Conservation (phyloP, 2,113 vertebrate species). For the Pseudolaguvia tuberculata region DNA sequence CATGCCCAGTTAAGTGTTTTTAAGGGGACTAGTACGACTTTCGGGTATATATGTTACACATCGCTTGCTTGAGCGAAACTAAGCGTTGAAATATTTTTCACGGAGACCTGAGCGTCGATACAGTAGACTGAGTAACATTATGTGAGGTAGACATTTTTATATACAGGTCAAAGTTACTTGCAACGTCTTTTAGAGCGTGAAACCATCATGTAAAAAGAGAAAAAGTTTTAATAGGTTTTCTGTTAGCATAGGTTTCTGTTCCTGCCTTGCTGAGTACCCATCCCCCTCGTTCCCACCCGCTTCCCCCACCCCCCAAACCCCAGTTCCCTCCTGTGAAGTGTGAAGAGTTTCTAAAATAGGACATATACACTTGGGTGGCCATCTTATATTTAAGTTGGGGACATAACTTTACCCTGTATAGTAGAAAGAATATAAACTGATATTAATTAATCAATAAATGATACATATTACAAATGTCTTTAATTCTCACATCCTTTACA, state of each 20-base stretch:
- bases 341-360: not conserved
- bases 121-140: not conserved
- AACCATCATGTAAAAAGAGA: not conserved
- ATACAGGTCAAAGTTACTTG: not conserved
- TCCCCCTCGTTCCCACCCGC: not conserved
- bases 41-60: not conserved
- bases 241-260: not conserved
- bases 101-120: not conserved
- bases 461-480: not conserved
- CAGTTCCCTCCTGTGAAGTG: not conserved
- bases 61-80: not conserved
- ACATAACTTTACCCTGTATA: not conserved
- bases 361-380: not conserved
- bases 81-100: not conserved
- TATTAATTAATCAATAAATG: not conserved
- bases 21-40: not conserved
- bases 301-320: too few relatives aligned
- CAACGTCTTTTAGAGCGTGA: not conserved
- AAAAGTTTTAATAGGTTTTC: not conserved
- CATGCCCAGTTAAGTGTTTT: constrained; percentile 2
- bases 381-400: not conserved
- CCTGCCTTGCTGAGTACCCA: not conserved
- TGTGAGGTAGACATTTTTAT: not conserved
- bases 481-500: too few relatives aligned
- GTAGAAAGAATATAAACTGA: not conserved